Percentiles rank a stretch among this genome's conserved stretches.
Evolutionary conservation across 2,797 vertebrate genomes (phyloP).

Genomic region (Micromesistius poutassou): DNA sequence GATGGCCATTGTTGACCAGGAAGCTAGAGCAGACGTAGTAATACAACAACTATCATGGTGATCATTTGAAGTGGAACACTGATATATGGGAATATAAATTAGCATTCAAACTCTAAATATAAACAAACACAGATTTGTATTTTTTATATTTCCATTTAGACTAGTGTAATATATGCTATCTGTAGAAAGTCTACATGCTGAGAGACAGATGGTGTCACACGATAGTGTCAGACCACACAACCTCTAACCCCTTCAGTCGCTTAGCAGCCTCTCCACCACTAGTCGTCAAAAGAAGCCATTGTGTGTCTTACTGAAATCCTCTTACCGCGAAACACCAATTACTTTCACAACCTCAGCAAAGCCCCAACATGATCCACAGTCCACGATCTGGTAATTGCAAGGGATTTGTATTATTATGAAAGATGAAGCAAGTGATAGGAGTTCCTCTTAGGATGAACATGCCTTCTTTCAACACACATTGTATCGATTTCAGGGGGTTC

Average conservation of each 20-base stretch:
- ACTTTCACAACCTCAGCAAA: slow-evolving; percentile 40
- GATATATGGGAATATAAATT: not conserved
- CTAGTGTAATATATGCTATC: slow-evolving; percentile 30
- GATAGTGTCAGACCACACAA: slow-evolving; percentile 39
- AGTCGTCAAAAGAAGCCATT: slow-evolving; percentile 45
- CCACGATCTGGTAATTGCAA: too few species aligned
- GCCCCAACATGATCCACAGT: too few species aligned
- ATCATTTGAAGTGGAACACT: too few species aligned
- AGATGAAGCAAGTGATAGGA: too few species aligned
- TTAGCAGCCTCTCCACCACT: slow-evolving; percentile 4
- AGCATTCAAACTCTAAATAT: too few species aligned
- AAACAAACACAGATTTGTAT: not conserved
- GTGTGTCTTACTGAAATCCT: slow-evolving; percentile 47
- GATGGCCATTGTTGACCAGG: not conserved
- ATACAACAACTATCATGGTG: too few species aligned
- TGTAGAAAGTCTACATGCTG: slow-evolving; percentile 34
- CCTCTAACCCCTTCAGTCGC: slow-evolving; percentile 34
- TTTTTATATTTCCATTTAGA: slow-evolving; percentile 20
- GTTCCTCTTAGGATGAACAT: too few species aligned
- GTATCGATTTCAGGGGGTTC: not conserved
- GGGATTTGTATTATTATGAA: too few species aligned
- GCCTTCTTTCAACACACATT: too few species aligned
- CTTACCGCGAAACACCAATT: slow-evolving; percentile 41
- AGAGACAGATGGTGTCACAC: slow-evolving; percentile 40
- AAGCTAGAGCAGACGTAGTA: not conserved